These are phyloP conservation scores for Ichneumoninae sp. DNA, from an alignment of 2,888 invertebrate genomes.

Conservation along the genomic window DNA sequence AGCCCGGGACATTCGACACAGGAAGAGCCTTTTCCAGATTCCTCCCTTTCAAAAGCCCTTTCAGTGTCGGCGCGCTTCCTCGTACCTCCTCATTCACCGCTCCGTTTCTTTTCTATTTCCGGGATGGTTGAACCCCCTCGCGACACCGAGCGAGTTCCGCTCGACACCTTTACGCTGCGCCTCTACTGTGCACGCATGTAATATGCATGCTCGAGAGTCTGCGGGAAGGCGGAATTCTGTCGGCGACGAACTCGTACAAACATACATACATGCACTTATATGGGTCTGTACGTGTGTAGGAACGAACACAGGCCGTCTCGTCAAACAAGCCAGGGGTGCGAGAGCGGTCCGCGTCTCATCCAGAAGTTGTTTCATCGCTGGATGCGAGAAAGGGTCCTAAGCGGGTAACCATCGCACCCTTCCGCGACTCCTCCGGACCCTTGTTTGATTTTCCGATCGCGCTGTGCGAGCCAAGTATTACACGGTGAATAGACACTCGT, in stretches of 20 bases:
- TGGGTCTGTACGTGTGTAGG: constrained; percentile 16
- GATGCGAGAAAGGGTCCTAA: constrained; percentile 46
- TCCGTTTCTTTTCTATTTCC: constrained; percentile 39
- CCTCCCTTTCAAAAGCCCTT: constrained; percentile 49
- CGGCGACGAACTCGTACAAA: constrained; percentile 37
- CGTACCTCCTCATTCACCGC: constrained; percentile 40
- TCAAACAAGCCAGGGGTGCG: constrained; percentile 47
- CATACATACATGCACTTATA: not conserved
- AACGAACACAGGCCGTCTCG: constrained; percentile 30
- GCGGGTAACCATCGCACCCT: constrained; percentile 48
- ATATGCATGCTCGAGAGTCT: constrained; percentile 69
- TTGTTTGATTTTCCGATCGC: constrained; percentile 60
- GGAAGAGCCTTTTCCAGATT: constrained; percentile 54
- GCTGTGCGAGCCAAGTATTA: not conserved
- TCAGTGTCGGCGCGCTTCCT: constrained; percentile 17
- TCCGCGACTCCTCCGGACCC: constrained; percentile 4
- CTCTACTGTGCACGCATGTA: constrained; percentile 69
- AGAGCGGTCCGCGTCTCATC: constrained; percentile 11
- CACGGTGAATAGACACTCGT: not conserved
- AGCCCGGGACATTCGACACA: constrained; percentile 11
- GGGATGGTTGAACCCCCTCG: constrained; percentile 52
- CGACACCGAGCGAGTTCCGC: constrained; percentile 23
- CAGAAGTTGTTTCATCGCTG: constrained; percentile 55
- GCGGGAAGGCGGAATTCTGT: constrained; percentile 27
- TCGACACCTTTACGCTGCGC: constrained; percentile 55